phyloP scores from a whole-genome alignment of 2,113 vertebrate species.

The Colistium nudipinnis region DNA sequence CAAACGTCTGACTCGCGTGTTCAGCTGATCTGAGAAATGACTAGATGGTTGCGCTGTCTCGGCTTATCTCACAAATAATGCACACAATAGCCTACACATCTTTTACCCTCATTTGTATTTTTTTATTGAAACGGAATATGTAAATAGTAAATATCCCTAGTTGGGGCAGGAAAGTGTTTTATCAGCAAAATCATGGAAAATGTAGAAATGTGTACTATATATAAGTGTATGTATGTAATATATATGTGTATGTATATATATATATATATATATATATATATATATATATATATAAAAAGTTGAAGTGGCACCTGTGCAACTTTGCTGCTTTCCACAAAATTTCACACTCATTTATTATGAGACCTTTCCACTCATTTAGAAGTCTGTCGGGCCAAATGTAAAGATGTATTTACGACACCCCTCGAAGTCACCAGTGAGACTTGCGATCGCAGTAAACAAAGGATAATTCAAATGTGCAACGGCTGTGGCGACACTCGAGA shows the following conservation, averaged over 20 bases:
- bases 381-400: too few relatives aligned
- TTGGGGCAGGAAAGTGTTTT: too few relatives aligned
- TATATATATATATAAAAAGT: too few relatives aligned
- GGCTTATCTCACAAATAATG: slow-evolving; percentile 5
- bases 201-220: too few relatives aligned
- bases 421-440: not conserved
- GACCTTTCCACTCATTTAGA: not conserved
- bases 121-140: not conserved
- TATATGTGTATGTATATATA: too few relatives aligned
- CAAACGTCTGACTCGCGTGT: slow-evolving; percentile 8
- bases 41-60: not conserved
- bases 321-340: too few relatives aligned
- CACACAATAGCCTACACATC: not conserved
- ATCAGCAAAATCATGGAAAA: too few relatives aligned
- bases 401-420: not conserved
- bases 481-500: not conserved
- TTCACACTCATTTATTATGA: not conserved
- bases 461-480: not conserved
- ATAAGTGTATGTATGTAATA: too few relatives aligned
- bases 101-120: not conserved
- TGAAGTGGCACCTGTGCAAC: too few relatives aligned
- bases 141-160: not conserved
- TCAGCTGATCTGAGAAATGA: slow-evolving; percentile 18
- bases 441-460: not conserved
- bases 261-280: too few relatives aligned